Conservation (phyloP, 1,140 invertebrate species). For the Heliconius himera region DNA sequence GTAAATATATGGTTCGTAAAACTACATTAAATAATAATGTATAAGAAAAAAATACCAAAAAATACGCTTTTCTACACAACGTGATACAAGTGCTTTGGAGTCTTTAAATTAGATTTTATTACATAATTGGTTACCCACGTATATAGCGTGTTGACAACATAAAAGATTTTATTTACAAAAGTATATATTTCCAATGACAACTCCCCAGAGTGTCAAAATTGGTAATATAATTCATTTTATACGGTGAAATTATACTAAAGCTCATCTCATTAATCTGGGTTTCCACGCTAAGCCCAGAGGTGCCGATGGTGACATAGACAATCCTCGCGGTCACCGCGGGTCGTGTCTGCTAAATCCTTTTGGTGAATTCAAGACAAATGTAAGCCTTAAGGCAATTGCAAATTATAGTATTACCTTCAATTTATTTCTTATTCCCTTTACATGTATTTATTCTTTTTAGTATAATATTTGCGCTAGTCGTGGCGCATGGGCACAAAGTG, state of each 20-base stretch:
- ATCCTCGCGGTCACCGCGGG: conserved; percentile 61
- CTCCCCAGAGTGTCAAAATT: conserved; percentile 35
- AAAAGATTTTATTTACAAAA: not conserved
- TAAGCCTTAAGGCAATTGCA: conserved; percentile 21
- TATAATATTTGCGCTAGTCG: too few species aligned
- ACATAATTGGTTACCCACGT: too few species aligned
- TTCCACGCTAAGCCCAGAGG: conserved; percentile 69
- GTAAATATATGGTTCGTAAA: too few species aligned
- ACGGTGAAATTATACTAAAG: conserved; percentile 32
- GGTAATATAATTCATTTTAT: conserved; percentile 24
- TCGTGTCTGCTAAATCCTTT: conserved; percentile 62
- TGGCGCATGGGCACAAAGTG: too few species aligned
- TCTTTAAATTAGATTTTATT: too few species aligned
- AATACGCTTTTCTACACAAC: too few species aligned
- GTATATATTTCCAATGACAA: not conserved
- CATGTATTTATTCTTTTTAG: not conserved
- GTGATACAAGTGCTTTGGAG: too few species aligned
- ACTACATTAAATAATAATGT: too few species aligned
- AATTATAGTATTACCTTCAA: not conserved
- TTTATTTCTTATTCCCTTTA: not conserved
- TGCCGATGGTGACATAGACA: conserved; percentile 73
- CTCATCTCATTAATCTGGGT: conserved; percentile 67
- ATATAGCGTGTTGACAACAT: not conserved
- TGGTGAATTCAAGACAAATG: conserved; percentile 44
- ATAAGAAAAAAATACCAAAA: too few species aligned